Conservation (phyloP, 2,113 vertebrate genomes). For the Lutjanus erythropterus region DNA sequence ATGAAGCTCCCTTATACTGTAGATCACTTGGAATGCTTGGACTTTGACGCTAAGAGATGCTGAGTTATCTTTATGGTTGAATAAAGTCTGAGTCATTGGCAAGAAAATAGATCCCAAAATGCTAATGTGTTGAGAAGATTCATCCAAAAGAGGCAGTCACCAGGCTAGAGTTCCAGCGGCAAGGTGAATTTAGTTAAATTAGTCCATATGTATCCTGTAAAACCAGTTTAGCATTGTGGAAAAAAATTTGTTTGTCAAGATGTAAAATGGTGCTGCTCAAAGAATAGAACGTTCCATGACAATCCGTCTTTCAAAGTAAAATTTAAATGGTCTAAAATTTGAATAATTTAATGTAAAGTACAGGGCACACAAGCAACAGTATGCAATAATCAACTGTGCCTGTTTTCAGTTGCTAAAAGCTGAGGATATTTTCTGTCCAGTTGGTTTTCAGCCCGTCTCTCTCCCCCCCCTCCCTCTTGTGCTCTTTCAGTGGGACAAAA, state of each 20-base stretch:
- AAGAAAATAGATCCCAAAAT: not conserved
- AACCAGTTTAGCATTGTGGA: conserved; percentile 49
- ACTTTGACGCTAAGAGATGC: conserved; percentile 3
- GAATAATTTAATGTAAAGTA: not conserved
- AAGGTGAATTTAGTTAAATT: conserved; percentile 7
- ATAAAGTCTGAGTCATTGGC: not conserved
- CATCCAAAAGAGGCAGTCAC: no score
- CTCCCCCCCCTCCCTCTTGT: not conserved
- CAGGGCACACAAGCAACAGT: not conserved
- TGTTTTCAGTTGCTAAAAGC: not conserved
- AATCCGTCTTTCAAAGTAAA: not conserved
- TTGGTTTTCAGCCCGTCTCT: not conserved
- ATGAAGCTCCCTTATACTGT: not conserved
- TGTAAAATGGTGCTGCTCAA: conserved; percentile 15
- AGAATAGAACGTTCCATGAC: not conserved
- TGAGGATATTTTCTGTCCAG: not conserved
- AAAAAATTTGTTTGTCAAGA: conserved; percentile 8
- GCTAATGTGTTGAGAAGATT: not conserved
- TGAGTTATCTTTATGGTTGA: not conserved
- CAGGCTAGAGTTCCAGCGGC: no score
- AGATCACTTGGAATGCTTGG: conserved; percentile 30
- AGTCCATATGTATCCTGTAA: conserved; percentile 32
- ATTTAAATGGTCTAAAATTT: not conserved
- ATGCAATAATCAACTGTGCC: not conserved
- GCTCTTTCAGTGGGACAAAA: conserved; percentile 41